Evolutionary conservation across 2,113 vertebrate genomes (phyloP).

Genomic region (Cavia aperea): DNA sequence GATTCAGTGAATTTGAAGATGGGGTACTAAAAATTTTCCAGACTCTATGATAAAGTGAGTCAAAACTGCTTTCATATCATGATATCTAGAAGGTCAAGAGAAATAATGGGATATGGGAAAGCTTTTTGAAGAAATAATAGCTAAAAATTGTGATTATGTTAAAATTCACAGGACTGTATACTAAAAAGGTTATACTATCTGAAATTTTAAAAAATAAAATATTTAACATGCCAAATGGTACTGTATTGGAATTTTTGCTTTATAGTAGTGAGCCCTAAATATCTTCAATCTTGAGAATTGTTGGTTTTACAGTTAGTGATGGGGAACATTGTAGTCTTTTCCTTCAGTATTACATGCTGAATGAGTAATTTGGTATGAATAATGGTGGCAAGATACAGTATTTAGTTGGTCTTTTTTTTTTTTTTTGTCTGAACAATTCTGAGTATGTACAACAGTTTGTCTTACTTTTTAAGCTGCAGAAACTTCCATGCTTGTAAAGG

Average conservation of each 20-base stretch:
- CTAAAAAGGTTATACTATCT: background rate
- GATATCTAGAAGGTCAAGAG: background rate
- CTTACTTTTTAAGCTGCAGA: background rate
- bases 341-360: background rate
- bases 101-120: background rate
- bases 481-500: background rate
- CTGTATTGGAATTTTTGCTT: slow-evolving; percentile 25
- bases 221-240: background rate
- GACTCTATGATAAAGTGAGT: background rate
- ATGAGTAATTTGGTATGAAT: slow-evolving; percentile 19
- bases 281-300: background rate
- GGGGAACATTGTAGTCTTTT: background rate
- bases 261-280: background rate
- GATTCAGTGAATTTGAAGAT: slow-evolving; percentile 1
- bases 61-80: background rate
- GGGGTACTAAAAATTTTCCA: background rate
- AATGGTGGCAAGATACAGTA: background rate
- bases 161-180: slow-evolving; percentile 22
- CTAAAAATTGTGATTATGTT: slow-evolving; percentile 7
- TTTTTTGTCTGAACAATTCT: background rate
- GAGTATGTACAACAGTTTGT: background rate
- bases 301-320: background rate
- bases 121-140: background rate
- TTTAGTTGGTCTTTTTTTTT: background rate
- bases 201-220: slow-evolving; percentile 4